Base-by-base conservation (phyloP, 2,888 invertebrate genomes). In the Eudiplozoon nipponicum region DNA sequence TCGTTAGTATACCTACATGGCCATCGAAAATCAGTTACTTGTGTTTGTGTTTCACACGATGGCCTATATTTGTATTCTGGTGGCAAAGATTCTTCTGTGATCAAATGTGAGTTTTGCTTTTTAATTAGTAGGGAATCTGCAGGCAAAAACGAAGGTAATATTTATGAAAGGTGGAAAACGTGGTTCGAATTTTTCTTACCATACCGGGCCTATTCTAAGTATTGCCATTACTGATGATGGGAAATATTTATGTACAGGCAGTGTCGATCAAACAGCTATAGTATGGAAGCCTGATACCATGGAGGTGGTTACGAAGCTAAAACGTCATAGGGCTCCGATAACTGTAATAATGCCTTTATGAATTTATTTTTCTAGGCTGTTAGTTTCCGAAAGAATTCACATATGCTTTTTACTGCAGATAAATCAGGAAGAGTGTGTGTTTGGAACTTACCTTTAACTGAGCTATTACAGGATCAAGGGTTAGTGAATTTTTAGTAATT, bases 381-480 rank as follows among this genome's bases (percentile, higher is more conserved):
- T n/a, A 17, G 17, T 31, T 31, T 31, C 17, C 31, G 17, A 15
- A 7, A 15, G 13, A 31, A 4, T 4, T 13, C 31, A 7, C 31
- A 31, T 15, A 31, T 31, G 31, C 13, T 31, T 4, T 31, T 31
- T 17, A 31, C 7, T 31, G 31, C 13, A 4, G 31, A 31, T 31
- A 4, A 17, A 4, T 15, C 11, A 17, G 31, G 31, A 4, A n/a
- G 31, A 15, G 31, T 31, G 5, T 31, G 31, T 15, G 31, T 31
- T 4, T 31, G 31, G 31, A 13, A 7, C 11, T 15, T 31, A 17
- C 31, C 31, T 7, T 31, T 31, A 17, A 31, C 11, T n/a, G 31
- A 31, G 17, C 11, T 31, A 17, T 15, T 31, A n/a, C 31, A 31
- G 17, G 31, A 31, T 13, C 31, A 31, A 13, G 31, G 31, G n/a